These are phyloP conservation scores for Propsilocerus akamusi DNA, from an alignment of 1,140 invertebrate species.

Conservation along the genomic window DNA sequence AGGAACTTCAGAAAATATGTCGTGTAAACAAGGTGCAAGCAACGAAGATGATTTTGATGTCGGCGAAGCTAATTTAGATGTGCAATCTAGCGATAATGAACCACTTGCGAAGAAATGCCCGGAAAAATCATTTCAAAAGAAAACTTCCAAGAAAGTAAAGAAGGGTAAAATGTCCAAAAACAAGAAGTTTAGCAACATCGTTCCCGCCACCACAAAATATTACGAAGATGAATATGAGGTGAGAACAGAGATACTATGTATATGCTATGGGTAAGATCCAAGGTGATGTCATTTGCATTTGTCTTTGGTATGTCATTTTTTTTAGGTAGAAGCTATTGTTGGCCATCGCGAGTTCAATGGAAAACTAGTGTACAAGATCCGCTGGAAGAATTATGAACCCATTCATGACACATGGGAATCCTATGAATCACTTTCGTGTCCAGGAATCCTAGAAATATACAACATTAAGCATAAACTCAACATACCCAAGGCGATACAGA, in stretches of 20 bases:
- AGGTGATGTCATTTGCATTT: background rate
- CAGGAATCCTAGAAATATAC: constrained; percentile 14
- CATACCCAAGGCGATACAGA: background rate
- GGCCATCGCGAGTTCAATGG: constrained; percentile 43
- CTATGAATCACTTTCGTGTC: constrained; percentile 46
- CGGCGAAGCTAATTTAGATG: background rate
- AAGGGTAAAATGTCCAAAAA: background rate
- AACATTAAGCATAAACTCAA: background rate
- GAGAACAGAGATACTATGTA: too few relatives aligned
- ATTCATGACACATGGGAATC: constrained; percentile 58
- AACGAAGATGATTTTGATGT: background rate
- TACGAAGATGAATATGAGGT: background rate
- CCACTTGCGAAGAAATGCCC: background rate
- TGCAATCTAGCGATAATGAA: background rate
- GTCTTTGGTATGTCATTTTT: background rate
- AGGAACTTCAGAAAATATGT: too few relatives aligned
- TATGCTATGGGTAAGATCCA: background rate
- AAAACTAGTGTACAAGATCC: constrained; percentile 45
- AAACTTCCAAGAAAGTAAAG: background rate
- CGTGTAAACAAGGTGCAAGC: too few relatives aligned
- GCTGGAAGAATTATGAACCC: constrained; percentile 56
- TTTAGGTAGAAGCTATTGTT: constrained; percentile 41
- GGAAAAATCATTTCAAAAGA: background rate
- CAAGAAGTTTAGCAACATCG: background rate
- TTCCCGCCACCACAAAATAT: background rate